Percentiles rank a stretch among this genome's conserved stretches.
Evolutionary conservation across 2,113 vertebrate species (phyloP).

Genomic region (Daboia siamensis): DNA sequence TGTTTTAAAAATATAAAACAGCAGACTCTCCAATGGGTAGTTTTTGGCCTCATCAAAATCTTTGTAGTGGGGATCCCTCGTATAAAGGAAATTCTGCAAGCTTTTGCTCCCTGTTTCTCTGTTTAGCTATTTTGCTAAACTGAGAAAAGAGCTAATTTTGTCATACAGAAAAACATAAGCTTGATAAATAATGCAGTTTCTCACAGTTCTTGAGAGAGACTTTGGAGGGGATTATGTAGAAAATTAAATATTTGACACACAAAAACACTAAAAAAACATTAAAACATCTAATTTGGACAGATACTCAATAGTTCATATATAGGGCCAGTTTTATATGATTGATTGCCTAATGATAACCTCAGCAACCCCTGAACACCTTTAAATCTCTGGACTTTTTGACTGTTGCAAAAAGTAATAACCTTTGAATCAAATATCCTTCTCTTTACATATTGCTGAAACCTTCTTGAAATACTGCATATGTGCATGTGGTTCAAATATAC

Average conservation of each 20-base stretch:
- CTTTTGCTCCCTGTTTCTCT: constrained; percentile 32
- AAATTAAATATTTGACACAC: not conserved
- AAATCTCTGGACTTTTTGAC: not conserved
- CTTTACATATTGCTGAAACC: not conserved
- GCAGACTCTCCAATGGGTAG: constrained; percentile 19
- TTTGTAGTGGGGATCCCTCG: constrained; percentile 14
- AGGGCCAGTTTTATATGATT: not conserved
- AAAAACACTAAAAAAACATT: not conserved
- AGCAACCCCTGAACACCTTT: not conserved
- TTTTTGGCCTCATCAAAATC: constrained; percentile 29
- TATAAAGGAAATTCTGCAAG: constrained; percentile 25
- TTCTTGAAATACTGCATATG: not conserved
- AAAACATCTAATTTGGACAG: not conserved
- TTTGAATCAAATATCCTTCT: not conserved
- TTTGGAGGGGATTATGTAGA: not conserved
- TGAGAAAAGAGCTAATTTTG: constrained; percentile 23
- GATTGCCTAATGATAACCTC: not conserved
- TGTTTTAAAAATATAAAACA: not conserved
- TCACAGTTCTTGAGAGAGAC: not conserved
- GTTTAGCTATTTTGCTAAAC: constrained; percentile 1
- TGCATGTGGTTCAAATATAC: not conserved
- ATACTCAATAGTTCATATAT: not conserved
- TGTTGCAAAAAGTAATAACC: not conserved
- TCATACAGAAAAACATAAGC: constrained; percentile 2
- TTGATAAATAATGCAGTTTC: constrained; percentile 21